Percentiles rank a stretch among this genome's conserved stretches.
phyloP scores from a whole-genome alignment of 1,140 invertebrate species.

The Augochlora pura region DNA sequence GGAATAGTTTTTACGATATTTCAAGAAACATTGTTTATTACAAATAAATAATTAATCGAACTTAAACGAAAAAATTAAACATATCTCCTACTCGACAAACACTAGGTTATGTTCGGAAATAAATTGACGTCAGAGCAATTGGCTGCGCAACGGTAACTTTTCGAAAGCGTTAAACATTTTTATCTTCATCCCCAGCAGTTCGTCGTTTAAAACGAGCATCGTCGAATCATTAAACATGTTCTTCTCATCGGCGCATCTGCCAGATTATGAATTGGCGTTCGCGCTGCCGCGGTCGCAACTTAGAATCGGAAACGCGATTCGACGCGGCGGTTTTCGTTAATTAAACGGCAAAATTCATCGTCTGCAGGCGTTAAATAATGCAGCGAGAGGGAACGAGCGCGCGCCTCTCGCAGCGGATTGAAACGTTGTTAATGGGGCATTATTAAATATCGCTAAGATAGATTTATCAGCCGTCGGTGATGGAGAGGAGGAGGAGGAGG shows the following conservation, averaged over 20 bases:
- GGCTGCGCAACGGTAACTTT: no score
- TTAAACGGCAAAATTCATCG: slow-evolving; percentile 9
- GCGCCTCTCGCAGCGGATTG: not conserved
- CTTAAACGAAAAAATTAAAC: no score
- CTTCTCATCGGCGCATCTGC: not conserved
- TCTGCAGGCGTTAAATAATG: not conserved
- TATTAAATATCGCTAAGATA: slow-evolving; percentile 33
- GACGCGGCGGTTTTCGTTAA: slow-evolving; percentile 5
- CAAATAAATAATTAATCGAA: no score
- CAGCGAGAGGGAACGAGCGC: no score
- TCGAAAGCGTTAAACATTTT: no score
- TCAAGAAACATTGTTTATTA: no score
- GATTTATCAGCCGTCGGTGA: slow-evolving; percentile 37
- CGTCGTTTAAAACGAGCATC: not conserved
- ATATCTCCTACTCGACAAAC: no score
- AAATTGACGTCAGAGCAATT: no score
- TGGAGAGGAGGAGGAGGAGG: no score
- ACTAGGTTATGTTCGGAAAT: no score
- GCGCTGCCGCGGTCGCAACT: not conserved
- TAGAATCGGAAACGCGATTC: not conserved
- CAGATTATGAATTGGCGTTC: not conserved
- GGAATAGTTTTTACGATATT: no score
- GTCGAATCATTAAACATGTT: not conserved
- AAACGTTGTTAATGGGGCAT: slow-evolving; percentile 15
- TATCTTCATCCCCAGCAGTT: no score